These are phyloP conservation scores for Delphinus delphis DNA, from an alignment of 2,113 vertebrate species.

Conservation along the genomic window DNA sequence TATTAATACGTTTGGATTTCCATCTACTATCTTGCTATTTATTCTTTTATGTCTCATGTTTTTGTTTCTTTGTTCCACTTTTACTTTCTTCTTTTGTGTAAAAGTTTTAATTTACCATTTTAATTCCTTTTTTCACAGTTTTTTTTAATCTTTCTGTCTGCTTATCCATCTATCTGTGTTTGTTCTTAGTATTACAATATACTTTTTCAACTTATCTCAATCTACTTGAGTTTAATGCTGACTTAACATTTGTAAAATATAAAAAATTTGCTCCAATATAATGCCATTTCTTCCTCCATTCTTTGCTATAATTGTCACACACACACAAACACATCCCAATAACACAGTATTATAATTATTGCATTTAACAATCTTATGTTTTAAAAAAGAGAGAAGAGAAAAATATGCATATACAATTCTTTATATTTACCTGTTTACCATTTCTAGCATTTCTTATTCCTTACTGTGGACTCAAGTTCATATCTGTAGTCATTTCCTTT, in stretches of 20 bases:
- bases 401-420: neutral
- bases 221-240: neutral
- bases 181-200: neutral
- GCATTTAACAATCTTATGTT: neutral
- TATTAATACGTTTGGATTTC: neutral
- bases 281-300: neutral
- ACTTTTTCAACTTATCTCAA: neutral
- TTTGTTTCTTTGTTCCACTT: neutral
- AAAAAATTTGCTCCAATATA: neutral
- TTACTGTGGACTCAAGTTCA: neutral
- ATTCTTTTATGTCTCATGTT: neutral
- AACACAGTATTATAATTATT: neutral
- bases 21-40: neutral
- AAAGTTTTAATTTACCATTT: neutral
- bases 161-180: neutral
- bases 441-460: neutral
- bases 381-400: neutral
- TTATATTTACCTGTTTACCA: neutral
- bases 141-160: neutral
- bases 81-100: neutral
- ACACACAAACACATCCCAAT: neutral
- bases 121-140: neutral
- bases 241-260: neutral
- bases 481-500: neutral
- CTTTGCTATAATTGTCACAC: neutral